phyloP scores from a whole-genome alignment of 1,140 invertebrate genomes.

The Bombus sylvicola region DNA sequence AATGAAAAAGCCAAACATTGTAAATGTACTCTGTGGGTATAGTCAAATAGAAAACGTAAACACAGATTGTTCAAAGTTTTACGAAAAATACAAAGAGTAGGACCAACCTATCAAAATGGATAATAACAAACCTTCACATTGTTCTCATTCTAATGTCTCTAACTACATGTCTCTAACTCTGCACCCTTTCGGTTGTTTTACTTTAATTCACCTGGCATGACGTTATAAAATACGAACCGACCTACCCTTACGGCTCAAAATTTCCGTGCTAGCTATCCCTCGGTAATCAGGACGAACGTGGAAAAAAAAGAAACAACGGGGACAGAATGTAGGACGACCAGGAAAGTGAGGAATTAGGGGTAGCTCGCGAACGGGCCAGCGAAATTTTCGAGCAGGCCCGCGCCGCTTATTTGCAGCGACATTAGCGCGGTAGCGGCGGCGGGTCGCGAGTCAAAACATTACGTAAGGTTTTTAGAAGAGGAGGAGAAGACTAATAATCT shows the following conservation, averaged over 20 bases:
- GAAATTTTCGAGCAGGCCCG: conserved; percentile 23
- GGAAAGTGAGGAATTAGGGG: not conserved
- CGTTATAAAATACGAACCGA: not conserved
- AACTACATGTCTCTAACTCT: too few relatives aligned
- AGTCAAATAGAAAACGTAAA: too few relatives aligned
- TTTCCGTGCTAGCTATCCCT: not conserved
- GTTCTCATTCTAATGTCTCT: too few relatives aligned
- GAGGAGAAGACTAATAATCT: conserved; percentile 81
- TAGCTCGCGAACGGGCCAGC: not conserved
- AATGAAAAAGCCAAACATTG: too few relatives aligned
- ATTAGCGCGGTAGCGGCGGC: conserved; percentile 50
- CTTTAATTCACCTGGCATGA: not conserved
- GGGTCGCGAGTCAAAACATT: conserved; percentile 73
- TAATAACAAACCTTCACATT: too few relatives aligned
- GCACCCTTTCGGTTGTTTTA: too few relatives aligned
- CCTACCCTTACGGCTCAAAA: not conserved
- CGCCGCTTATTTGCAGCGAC: conserved; percentile 54
- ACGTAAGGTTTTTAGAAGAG: conserved; percentile 73
- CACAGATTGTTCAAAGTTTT: too few relatives aligned
- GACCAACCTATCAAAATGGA: too few relatives aligned
- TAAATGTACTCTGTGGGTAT: too few relatives aligned
- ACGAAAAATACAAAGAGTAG: too few relatives aligned
- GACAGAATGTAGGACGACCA: not conserved
- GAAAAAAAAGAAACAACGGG: not conserved
- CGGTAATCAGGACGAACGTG: not conserved